Percentiles rank a stretch among this genome's conserved stretches.
Evolutionary conservation across 1,140 invertebrate genomes (phyloP).

Genomic region (Sinella curviseta): DNA sequence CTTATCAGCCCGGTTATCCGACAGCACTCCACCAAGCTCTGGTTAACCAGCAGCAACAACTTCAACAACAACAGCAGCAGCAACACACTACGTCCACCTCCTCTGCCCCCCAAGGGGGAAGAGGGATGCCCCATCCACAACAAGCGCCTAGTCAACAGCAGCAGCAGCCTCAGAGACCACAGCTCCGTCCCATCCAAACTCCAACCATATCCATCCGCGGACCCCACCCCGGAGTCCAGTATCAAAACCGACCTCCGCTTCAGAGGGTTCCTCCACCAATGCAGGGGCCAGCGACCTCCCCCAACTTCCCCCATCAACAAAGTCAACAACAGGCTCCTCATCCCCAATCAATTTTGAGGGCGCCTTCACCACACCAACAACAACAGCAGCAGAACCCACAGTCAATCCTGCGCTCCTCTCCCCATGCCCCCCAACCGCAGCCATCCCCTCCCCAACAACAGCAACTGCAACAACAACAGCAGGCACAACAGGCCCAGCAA

Average conservation of each 20-base stretch:
- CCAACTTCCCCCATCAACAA: neutral
- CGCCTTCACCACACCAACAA: neutral
- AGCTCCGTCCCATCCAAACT: neutral
- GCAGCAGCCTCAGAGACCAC: conserved; percentile 15
- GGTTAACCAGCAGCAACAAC: neutral
- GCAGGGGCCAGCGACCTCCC: neutral
- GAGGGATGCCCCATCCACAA: no score
- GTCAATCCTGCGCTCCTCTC: no score
- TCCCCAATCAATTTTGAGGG: neutral
- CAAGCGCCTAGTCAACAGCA: neutral
- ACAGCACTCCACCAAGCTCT: neutral
- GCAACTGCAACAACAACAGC: neutral
- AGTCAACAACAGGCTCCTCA: neutral
- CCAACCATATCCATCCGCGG: neutral
- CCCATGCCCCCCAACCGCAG: no score
- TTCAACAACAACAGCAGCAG: no score
- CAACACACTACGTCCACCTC: no score
- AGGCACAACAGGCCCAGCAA: neutral
- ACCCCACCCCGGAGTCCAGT: neutral
- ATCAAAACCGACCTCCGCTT: neutral
- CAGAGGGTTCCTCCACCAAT: neutral
- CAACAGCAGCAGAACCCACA: no score
- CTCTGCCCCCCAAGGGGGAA: neutral
- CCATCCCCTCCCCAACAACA: no score
- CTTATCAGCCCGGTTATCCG: neutral